Evolutionary conservation across 2,113 vertebrate genomes (phyloP).

Genomic region (Gobio gobio): DNA sequence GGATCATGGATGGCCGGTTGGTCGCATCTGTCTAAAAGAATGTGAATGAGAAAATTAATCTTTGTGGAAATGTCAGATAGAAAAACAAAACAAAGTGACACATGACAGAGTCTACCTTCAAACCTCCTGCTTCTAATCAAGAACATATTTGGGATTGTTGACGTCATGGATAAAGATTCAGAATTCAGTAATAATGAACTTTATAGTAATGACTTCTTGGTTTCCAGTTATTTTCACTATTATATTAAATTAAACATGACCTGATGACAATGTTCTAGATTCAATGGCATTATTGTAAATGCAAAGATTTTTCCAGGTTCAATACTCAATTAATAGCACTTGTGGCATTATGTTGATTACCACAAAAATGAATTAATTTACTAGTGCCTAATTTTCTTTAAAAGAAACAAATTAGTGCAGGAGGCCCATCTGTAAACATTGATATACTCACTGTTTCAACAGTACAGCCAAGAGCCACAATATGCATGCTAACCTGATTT

Average conservation of each 20-base stretch:
- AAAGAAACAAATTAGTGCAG: not conserved
- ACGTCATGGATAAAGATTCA: not conserved
- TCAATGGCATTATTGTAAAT: not conserved
- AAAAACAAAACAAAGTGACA: slow-evolving; percentile 39
- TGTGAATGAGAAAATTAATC: slow-evolving; percentile 44
- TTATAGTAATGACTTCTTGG: not conserved
- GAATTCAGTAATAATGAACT: not conserved
- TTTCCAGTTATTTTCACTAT: not conserved
- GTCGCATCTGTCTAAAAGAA: slow-evolving; percentile 28
- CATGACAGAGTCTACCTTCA: slow-evolving; percentile 18
- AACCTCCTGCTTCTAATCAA: not conserved
- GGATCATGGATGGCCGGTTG: slow-evolving; percentile 31
- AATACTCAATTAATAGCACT: not conserved
- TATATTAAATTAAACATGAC: not conserved
- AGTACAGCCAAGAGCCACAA: not conserved
- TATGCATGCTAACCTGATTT: not conserved
- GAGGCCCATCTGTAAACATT: not conserved
- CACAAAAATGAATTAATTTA: not conserved
- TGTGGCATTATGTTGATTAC: not conserved
- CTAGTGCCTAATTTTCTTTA: not conserved
- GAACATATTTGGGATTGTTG: slow-evolving; percentile 7
- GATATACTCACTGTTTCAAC: not conserved
- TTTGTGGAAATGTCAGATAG: slow-evolving; percentile 35
- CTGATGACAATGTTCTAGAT: not conserved
- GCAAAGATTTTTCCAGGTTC: not conserved